Evolutionary conservation across 2,888 invertebrate species (phyloP).

Genomic region (Microchrysa polita): DNA sequence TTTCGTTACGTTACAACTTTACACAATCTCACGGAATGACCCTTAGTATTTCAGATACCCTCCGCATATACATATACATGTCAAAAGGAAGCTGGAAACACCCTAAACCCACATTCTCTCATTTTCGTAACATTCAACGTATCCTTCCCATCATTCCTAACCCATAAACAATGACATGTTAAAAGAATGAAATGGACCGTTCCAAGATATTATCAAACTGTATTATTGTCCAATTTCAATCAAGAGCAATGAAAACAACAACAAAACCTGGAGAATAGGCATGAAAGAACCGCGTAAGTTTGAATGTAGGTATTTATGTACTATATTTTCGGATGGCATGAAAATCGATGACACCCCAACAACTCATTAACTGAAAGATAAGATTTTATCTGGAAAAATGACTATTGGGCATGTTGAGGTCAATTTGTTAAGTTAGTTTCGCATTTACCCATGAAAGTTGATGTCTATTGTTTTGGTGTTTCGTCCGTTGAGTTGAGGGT

Average conservation of each 20-base stretch:
- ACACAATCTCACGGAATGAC: too few relatives aligned
- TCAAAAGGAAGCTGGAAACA: too few relatives aligned
- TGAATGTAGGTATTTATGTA: too few relatives aligned
- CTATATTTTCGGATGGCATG: not conserved
- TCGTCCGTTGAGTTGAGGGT: too few relatives aligned
- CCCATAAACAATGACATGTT: too few relatives aligned
- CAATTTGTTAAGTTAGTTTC: slow-evolving; percentile 15
- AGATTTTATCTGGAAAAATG: not conserved
- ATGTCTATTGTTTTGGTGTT: not conserved
- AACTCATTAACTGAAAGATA: slow-evolving; percentile 18
- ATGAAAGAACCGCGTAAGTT: not conserved
- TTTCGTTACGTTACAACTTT: too few relatives aligned
- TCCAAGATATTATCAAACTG: slow-evolving; percentile 7
- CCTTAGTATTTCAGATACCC: too few relatives aligned
- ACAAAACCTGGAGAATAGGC: not conserved
- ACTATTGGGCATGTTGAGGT: slow-evolving; percentile 6
- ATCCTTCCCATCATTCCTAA: too few relatives aligned
- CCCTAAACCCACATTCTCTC: too few relatives aligned
- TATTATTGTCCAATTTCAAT: slow-evolving; percentile 13
- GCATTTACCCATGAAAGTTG: not conserved
- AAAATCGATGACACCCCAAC: not conserved
- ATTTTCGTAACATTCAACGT: too few relatives aligned
- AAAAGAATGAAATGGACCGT: slow-evolving; percentile 25
- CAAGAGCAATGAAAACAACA: slow-evolving; percentile 11
- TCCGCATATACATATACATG: too few relatives aligned